Conservation (phyloP, 2,888 invertebrate genomes). For the Conchocele bisecta region DNA sequence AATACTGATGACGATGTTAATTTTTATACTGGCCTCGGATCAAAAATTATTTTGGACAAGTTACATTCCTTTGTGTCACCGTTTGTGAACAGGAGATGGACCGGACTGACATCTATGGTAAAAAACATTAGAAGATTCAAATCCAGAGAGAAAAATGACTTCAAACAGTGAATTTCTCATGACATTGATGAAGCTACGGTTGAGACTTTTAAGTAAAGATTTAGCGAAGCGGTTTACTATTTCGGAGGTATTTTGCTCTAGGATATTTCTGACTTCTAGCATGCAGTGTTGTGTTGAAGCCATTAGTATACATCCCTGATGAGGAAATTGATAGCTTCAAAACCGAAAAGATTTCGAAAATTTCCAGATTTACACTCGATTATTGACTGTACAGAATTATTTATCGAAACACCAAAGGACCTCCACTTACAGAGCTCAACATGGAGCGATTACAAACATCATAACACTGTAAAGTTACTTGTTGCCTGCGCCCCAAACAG, state of each 20-base stretch:
- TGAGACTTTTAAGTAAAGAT: slow-evolving; percentile 39
- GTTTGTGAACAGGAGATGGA: slow-evolving; percentile 45
- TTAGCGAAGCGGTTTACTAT: slow-evolving; percentile 43
- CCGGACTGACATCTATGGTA: slow-evolving; percentile 12
- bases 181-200: slow-evolving; percentile 40
- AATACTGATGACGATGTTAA: slow-evolving; percentile 34
- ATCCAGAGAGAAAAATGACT: slow-evolving; percentile 35
- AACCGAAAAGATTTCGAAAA: slow-evolving; percentile 29
- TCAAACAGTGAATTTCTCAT: slow-evolving; percentile 42
- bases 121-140: slow-evolving; percentile 27
- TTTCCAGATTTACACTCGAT: slow-evolving; percentile 38
- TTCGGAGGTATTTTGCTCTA: slow-evolving; percentile 29
- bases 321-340: slow-evolving; percentile 29
- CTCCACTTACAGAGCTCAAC: slow-evolving; percentile 38
- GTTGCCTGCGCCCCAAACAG: slow-evolving; percentile 53
- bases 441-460: slow-evolving; percentile 63
- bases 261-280: slow-evolving; percentile 46
- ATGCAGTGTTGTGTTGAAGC: slow-evolving; percentile 2
- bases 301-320: slow-evolving; percentile 28
- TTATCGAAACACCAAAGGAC: slow-evolving; percentile 53
- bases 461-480: slow-evolving; percentile 59
- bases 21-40: slow-evolving; percentile 39
- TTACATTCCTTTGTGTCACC: slow-evolving; percentile 34
- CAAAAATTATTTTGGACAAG: slow-evolving; percentile 25
- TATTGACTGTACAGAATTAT: slow-evolving; percentile 45